Evolutionary conservation across 2,113 vertebrate genomes (phyloP), one percentile per base, ranked within the genome.

Genomic region (Hypocryptadius cinnamomeus): DNA sequence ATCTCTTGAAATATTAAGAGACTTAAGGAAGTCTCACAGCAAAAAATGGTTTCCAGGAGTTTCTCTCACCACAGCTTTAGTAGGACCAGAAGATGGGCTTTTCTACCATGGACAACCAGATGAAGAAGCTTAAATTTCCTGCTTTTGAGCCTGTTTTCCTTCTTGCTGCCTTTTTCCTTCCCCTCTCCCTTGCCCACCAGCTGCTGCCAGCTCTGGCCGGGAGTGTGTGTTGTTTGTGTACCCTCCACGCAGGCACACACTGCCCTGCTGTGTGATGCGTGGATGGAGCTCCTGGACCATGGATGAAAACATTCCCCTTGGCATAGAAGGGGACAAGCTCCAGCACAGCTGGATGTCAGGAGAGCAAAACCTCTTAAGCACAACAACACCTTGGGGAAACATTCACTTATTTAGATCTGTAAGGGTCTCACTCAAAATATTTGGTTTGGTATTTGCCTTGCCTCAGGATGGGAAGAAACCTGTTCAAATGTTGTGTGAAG

Each of bases 181-280:
- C 13, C 10, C 13, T 61, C 11, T 63, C 18, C 63, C 44, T 50
- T 47, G 25, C 21, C 42, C 20, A 57, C 5, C 15, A 33, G 33
- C 68, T 66, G 73, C n/a, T 4, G 2, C 23, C 57, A 53, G 64
- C 11, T 64, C 66, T 35, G 10, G 12, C 50, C 65, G 30, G 69
- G 44, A 40, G 20, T 3, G 6, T 3, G 2, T 23, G 23, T 8
- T 37, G 4, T 53, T 37, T 6, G 1, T 50, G 33, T 10, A 2
- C 4, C 48, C 48, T 40, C 44, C 5, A 2, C 5, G 5, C 31
- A 47, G 44, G 30, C 3, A 1, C 27, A 16, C 1, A 0, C 16
- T 48, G 51, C 21, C 64, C 69, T 47, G 51, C 54, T 28, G 59
- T 28, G 37, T 11, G 27, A 10, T 0, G 33, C 14, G 13, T 56